Conservation (phyloP, 1,140 invertebrate genomes). For the Melitaea cinxia region DNA sequence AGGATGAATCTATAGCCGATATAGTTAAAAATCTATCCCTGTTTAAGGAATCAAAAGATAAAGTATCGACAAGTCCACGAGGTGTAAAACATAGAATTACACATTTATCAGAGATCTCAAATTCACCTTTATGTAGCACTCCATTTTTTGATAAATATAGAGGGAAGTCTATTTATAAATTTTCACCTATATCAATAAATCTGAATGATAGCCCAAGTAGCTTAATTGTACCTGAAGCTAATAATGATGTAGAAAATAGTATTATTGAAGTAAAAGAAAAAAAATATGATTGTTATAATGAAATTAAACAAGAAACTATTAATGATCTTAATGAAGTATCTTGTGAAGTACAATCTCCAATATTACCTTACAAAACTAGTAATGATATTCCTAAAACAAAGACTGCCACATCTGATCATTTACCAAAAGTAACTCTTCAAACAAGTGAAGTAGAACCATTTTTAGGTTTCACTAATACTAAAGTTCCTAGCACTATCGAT, state of each 20-base stretch:
- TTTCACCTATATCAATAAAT: conserved; percentile 59
- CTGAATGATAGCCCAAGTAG: conserved; percentile 36
- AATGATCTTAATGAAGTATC: not conserved
- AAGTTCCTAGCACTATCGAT: not conserved
- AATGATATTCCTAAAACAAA: not conserved
- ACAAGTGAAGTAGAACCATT: conserved; percentile 56
- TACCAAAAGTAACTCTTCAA: conserved; percentile 16
- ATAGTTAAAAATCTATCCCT: conserved; percentile 54
- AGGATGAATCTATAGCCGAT: conserved; percentile 61
- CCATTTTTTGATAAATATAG: conserved; percentile 65
- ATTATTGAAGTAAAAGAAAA: conserved; percentile 9
- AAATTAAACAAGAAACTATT: conserved; percentile 4
- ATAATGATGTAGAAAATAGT: conserved; percentile 4
- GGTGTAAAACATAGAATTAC: not conserved
- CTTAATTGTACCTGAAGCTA: conserved; percentile 33
- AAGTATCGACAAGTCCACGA: not conserved
- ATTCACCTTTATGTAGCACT: conserved; percentile 67
- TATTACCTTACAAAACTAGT: conserved; percentile 6
- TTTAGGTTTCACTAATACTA: conserved; percentile 48
- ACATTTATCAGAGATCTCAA: not conserved
- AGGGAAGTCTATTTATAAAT: conserved; percentile 65
- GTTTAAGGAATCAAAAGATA: conserved; percentile 34
- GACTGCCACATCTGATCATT: not conserved
- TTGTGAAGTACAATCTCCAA: conserved; percentile 1
- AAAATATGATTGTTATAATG: conserved; percentile 3